These are phyloP conservation scores for Heliconius congener DNA, from an alignment of 1,140 invertebrate species.

Conservation along the genomic window DNA sequence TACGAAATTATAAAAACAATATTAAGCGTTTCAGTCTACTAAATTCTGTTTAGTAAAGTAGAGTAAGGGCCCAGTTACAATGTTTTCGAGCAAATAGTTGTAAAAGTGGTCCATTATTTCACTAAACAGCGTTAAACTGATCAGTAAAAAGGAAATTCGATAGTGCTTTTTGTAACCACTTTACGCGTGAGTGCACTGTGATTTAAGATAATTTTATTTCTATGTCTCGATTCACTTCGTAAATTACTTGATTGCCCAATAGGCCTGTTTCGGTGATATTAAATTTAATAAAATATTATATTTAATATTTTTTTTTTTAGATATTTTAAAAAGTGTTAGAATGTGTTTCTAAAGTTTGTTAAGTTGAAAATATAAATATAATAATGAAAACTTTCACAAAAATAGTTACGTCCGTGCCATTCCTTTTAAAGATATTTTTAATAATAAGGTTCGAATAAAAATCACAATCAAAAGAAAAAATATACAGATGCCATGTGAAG, in stretches of 20 bases:
- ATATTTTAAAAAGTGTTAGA: background rate
- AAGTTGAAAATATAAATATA: background rate
- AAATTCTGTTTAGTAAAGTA: background rate
- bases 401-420: too few species aligned
- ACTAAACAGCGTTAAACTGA: constrained; percentile 65
- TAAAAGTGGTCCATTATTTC: constrained; percentile 63
- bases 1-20: background rate
- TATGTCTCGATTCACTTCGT: constrained; percentile 37
- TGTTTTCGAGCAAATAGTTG: constrained; percentile 63
- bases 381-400: too few species aligned
- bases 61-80: background rate
- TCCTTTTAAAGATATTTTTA: too few species aligned
- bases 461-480: too few species aligned
- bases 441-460: too few species aligned
- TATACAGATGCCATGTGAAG: too few species aligned
- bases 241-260: constrained; percentile 34
- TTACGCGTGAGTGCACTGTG: constrained; percentile 72
- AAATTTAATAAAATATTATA: constrained; percentile 24
- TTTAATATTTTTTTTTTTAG: background rate
- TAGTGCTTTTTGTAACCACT: constrained; percentile 58
- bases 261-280: constrained; percentile 17
- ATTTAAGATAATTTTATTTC: constrained; percentile 58
- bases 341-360: background rate
- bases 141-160: constrained; percentile 60
- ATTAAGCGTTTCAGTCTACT: background rate